A percentile compares a stretch with the other conserved stretches of the same genome.
Conservation (phyloP, 1,140 invertebrate species). For the Bathynomus jamesi region DNA sequence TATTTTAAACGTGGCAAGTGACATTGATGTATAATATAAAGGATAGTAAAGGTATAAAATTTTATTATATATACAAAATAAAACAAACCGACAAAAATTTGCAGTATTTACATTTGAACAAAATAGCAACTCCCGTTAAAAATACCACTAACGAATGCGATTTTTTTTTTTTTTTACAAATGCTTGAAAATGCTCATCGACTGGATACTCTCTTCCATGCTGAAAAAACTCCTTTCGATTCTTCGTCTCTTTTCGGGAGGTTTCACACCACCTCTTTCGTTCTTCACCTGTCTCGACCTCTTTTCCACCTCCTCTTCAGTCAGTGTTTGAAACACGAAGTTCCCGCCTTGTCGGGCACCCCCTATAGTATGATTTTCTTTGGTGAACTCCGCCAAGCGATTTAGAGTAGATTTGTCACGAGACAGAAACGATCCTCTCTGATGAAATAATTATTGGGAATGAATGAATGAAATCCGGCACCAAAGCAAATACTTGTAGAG, state of each 20-base stretch:
- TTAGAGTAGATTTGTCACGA: slow-evolving; percentile 23
- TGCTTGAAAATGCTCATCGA: neutral
- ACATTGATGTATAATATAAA: no score
- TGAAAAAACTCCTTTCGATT: neutral
- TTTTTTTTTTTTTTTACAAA: no score
- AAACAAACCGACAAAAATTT: no score
- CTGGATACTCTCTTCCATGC: neutral
- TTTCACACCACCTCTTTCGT: neutral
- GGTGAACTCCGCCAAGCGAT: slow-evolving; percentile 24
- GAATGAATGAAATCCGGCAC: neutral
- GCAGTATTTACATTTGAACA: no score
- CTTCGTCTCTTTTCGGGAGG: neutral
- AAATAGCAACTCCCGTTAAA: no score
- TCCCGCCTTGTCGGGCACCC: slow-evolving; percentile 21
- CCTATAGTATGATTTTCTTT: slow-evolving; percentile 22
- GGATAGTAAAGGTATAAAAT: no score
- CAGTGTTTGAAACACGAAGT: slow-evolving; percentile 32
- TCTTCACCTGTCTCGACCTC: neutral
- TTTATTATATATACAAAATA: no score
- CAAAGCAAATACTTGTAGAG: neutral
- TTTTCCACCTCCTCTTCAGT: slow-evolving; percentile 25
- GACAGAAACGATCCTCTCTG: slow-evolving; percentile 33
- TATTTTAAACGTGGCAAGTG: no score
- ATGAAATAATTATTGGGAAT: neutral
- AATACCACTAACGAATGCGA: no score